Base-by-base conservation (phyloP, 1,140 invertebrate genomes). In the Holcopasites calliopsidis region DNA sequence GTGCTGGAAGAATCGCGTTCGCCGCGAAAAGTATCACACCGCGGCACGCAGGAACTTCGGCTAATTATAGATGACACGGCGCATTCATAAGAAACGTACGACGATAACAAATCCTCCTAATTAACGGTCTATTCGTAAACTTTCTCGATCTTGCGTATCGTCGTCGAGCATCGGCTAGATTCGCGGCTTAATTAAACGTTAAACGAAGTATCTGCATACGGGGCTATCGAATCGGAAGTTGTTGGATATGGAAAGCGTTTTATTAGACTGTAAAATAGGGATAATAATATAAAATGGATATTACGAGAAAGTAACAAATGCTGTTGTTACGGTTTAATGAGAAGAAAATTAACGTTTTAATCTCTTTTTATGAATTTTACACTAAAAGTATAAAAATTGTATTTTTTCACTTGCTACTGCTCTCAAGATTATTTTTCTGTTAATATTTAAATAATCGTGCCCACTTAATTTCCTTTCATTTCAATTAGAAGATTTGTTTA, bases 1-100 rank as follows among this genome's bases (percentile, higher is more conserved):
- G 21, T 11, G 61, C 50, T 33, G 72, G 64, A 80, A 81, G 62
- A 74, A 28, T 40, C 44, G 35, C 23, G 49, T 31, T 40, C 23
- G 7, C 3, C 10, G 4, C 47, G 47, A 71, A 50, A 50, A 50
- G 35, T 65, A 65, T 33, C 47, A 16, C 42, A 18, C 16, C 1
- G 40, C 28, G 6, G 6, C 54, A 33, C n/a, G 54, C 57, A 50
- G 21, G 44, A 50, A 61, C 23, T 54, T 54, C 38, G 60, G 60
- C 18, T 73, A 23, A 65, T 73, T 64, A 61, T 38, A 60, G 31
- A 50, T 16, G 21, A 5, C 23, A n/a, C 31, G 21, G 16, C 7
- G 33, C 50, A 21, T 61, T 60, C 31, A 5, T 13, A 31, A 47
- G 57, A 21, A 38, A 50, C 16, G 3, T 21, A 26, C 7, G 54